A percentile compares a stretch with the other conserved stretches of the same genome.
phyloP scores from a whole-genome alignment of 2,113 vertebrate species.

The Entosphenus tridentatus region DNA sequence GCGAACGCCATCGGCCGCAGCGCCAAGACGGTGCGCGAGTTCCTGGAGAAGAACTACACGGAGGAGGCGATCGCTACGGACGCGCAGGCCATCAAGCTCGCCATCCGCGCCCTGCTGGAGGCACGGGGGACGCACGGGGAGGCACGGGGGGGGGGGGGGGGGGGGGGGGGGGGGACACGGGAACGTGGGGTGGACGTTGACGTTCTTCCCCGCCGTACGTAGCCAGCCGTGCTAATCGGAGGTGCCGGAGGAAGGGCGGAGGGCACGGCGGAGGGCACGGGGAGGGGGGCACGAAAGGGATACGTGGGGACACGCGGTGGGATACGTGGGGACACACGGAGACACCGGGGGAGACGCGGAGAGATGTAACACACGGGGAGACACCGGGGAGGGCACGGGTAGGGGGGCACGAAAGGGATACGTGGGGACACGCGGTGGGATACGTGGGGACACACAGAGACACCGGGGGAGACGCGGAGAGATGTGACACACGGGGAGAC shows the following conservation, averaged over 20 bases:
- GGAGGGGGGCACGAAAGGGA: not conserved
- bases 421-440: too few species aligned
- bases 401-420: too few species aligned
- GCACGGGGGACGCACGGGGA: slow-evolving; percentile 17
- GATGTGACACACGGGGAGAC: too few species aligned
- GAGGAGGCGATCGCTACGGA: slow-evolving; percentile 46
- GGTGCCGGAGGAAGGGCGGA: slow-evolving; percentile 6
- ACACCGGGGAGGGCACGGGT: not conserved
- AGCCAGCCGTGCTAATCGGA: not conserved
- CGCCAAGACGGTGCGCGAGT: slow-evolving; percentile 51
- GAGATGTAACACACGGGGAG: too few species aligned
- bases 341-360: too few species aligned
- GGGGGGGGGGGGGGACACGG: too few species aligned
- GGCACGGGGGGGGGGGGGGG: too few species aligned
- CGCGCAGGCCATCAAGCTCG: slow-evolving; percentile 35
- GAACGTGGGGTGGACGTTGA: not conserved
- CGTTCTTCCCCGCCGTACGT: not conserved
- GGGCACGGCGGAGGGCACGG: slow-evolving; percentile 7
- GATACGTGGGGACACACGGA: too few species aligned
- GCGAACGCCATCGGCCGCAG: slow-evolving; percentile 55
- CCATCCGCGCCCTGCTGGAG: slow-evolving; percentile 46
- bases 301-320: too few species aligned
- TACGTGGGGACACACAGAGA: too few species aligned
- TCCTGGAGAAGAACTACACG: slow-evolving; percentile 49
- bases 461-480: too few species aligned